Base-by-base conservation (phyloP, 2,797 vertebrate species). In the Columba guinea region DNA sequence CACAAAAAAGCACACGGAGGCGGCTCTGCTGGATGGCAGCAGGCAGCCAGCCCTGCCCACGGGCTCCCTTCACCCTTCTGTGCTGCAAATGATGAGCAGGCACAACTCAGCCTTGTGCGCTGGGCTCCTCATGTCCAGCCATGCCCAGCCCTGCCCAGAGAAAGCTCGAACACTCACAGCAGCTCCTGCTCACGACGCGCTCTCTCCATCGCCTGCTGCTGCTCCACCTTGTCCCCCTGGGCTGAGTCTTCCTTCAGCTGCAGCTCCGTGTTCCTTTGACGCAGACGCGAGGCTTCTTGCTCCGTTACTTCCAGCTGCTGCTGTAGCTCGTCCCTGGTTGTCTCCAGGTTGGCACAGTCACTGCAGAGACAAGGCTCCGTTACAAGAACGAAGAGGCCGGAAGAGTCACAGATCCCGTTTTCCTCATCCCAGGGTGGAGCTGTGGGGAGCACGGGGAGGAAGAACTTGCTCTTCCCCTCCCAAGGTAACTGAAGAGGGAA, bases 241-340 rank as follows among this genome's bases (percentile, higher is more conserved):
- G 94, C 96, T 8, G 49, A 90, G 83, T 98, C 97, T 44, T 97
- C 97, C 86, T 96, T 98, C 83, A 98, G 81, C 83, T 97, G 97
- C 75, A 98, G 93, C 26, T 97, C 97, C 79, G 91, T 11, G 6
- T 98, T 98, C 32, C 90, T 91, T 64, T 65, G 96, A 22, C 96
- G 97, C 28, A 98, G 96, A 30, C 93, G 80, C 13, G 98, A 97
- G 1, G 97, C 95, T 90, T 99, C 98, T 93, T 92, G 95, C 76
- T 98, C 94, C 24, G 74, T 80, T 51, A 90, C 96, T 69, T 97
- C 97, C 76, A 98, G 97, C 41, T 98, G 98, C 27, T 98, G 96
- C 90, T 96, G 98, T 65, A 99, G 95, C 49, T 97, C 94, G 58
- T 97, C 95, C 37, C 93, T 96, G 65, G 97, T 97, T 35, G 34